phyloP scores from a whole-genome alignment of 2,797 vertebrate species.

The Momotus momota region DNA sequence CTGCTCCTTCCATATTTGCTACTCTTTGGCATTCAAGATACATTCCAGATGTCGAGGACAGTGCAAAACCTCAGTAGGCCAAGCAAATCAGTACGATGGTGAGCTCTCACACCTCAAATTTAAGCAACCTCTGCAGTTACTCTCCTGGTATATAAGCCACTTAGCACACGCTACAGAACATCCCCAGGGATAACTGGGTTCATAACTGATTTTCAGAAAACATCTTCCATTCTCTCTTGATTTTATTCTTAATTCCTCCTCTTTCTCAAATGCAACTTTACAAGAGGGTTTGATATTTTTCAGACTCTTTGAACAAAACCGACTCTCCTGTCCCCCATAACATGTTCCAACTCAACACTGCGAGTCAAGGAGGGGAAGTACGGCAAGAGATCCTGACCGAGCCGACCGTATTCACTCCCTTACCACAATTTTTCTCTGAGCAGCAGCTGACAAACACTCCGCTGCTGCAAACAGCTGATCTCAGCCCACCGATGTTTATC shows the following conservation, averaged over 20 bases:
- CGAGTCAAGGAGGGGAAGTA: background rate
- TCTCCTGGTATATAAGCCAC: background rate
- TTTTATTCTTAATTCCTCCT: background rate
- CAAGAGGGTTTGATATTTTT: background rate
- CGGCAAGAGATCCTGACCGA: background rate
- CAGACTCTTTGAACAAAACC: background rate
- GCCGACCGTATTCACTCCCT: background rate
- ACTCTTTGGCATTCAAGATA: background rate
- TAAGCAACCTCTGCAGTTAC: background rate
- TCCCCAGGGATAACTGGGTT: background rate
- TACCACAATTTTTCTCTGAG: background rate
- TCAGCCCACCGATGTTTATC: conserved; percentile 12
- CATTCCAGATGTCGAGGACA: conserved; percentile 33
- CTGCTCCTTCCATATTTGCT: conserved; percentile 3
- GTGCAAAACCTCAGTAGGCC: background rate
- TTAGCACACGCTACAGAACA: background rate
- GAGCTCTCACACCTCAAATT: background rate
- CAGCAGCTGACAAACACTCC: background rate
- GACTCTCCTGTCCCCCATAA: background rate
- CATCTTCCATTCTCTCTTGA: background rate
- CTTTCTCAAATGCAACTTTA: background rate
- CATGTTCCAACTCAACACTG: accelerated
- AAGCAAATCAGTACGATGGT: background rate
- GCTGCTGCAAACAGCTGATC: background rate
- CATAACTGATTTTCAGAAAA: background rate